These are phyloP conservation scores for Camponotus vicinus DNA, from an alignment of 1,140 invertebrate species.

Conservation along the genomic window DNA sequence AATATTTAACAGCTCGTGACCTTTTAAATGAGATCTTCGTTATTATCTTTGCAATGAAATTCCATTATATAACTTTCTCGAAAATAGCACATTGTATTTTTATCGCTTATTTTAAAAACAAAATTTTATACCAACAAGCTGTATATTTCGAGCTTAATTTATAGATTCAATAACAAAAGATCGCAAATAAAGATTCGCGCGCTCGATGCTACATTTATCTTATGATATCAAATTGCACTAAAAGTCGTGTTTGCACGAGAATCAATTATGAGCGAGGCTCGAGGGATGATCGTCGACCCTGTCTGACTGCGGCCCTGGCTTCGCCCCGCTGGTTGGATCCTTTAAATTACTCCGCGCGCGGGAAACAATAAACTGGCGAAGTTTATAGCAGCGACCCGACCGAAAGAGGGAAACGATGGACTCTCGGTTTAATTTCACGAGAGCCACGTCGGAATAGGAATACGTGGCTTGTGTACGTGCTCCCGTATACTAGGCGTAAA, in stretches of 20 bases:
- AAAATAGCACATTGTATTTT: too few species aligned
- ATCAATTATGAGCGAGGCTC: slow-evolving; percentile 51
- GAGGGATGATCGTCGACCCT: slow-evolving; percentile 40
- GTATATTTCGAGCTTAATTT: not conserved
- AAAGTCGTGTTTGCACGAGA: slow-evolving; percentile 28
- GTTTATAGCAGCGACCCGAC: slow-evolving; percentile 68
- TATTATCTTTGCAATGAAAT: too few species aligned
- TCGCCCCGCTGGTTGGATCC: slow-evolving; percentile 45
- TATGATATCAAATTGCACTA: not conserved
- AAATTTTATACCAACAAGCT: too few species aligned
- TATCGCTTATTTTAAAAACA: too few species aligned
- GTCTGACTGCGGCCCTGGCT: slow-evolving; percentile 45
- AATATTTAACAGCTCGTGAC: too few species aligned
- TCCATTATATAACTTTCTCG: too few species aligned
- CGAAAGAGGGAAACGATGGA: slow-evolving; percentile 66
- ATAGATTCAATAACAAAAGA: not conserved
- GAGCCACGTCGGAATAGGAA: slow-evolving; percentile 56
- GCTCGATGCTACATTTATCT: slow-evolving; percentile 24
- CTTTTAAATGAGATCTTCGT: too few species aligned
- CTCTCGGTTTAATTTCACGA: slow-evolving; percentile 71
- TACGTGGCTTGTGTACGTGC: slow-evolving; percentile 56
- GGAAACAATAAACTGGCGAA: slow-evolving; percentile 74
- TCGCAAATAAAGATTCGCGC: not conserved
- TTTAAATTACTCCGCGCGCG: slow-evolving; percentile 74
- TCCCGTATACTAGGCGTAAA: slow-evolving; percentile 36